Conservation (phyloP, 2,888 invertebrate species). For the Mylabris sibirica region DNA sequence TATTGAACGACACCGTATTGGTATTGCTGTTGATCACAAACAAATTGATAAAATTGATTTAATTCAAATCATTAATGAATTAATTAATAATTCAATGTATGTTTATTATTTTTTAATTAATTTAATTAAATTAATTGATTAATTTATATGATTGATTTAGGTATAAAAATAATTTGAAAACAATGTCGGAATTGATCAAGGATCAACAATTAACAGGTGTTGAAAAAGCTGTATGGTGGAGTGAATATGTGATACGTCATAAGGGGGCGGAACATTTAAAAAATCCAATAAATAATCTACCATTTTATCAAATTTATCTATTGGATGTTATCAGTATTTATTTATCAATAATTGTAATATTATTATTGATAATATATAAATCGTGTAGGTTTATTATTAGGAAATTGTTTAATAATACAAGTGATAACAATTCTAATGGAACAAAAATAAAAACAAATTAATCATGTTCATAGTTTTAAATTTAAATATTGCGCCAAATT, state of each 20-base stretch:
- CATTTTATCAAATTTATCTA: too few relatives aligned
- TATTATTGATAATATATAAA: neutral
- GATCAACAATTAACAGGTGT: constrained; percentile 39
- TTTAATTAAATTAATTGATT: neutral
- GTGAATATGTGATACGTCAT: constrained; percentile 42
- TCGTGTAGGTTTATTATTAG: too few relatives aligned
- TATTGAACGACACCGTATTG: constrained; percentile 6
- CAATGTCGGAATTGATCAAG: constrained; percentile 36
- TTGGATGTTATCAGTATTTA: too few relatives aligned
- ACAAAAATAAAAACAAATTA: too few relatives aligned
- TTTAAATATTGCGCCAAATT: too few relatives aligned
- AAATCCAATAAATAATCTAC: too few relatives aligned
- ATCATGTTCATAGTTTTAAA: too few relatives aligned
- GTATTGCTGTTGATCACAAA: constrained; percentile 24
- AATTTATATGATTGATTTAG: constrained; percentile 23
- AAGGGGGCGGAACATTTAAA: constrained; percentile 39
- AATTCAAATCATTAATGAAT: constrained; percentile 32
- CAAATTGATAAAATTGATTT: constrained; percentile 32
- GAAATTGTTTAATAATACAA: too few relatives aligned
- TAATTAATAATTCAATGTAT: constrained; percentile 39
- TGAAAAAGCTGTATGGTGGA: constrained; percentile 43
- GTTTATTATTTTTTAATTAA: constrained; percentile 12
- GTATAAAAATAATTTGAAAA: constrained; percentile 37
- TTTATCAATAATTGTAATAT: too few relatives aligned
- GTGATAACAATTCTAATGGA: too few relatives aligned